Evolutionary conservation across 2,113 vertebrate genomes (phyloP), one percentile per base, ranked within the genome.

Genomic region (chimpanzee (Pan troglodytes)): DNA sequence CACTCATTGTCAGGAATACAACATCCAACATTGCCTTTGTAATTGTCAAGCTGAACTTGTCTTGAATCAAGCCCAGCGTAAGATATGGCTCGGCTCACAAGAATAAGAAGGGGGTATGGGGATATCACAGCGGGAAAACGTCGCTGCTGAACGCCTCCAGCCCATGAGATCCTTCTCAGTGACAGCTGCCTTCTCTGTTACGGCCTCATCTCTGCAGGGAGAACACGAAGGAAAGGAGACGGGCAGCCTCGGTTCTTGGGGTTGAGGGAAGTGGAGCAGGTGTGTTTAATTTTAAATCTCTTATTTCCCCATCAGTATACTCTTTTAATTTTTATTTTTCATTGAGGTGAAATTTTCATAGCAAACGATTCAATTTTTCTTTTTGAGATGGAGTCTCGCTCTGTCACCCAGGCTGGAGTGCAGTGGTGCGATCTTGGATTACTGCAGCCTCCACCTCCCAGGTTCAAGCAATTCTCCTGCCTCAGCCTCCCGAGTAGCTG

Each of bases 1-100:
- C 95, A 86, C 94, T 97, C 38, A 90, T 80, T 90, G 96, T 96
- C 23, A 96, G 91, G 93, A 96, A 96, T 93, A 96, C 97, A 67
- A 80, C 35, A 81, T 90, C 93, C 96, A 94, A 98, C 95, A 94
- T 75, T 9, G 25, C n/a, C 50, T 43, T 97, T 97, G 97, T 96
- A 97, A 96, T 88, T 43, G 84, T 52, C 97, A 96, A 98, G 98
- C 97, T 87, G 97, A 97, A 85, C 90, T 79, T 93, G 97, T 96
- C 97, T 48, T 76, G 90, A 95, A 93, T 93, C 78, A 93, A 97
- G 20, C 2, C 9, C 18, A 20, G 30, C 0, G n/a, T 1, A 1
- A 8, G 18, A 11, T 52, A 52, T 17, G 1, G 25, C 25, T 61
- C 10, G 0, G 23, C 22, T 59, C 57, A 23, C 57, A 23, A 8